Evolutionary conservation across 2,888 invertebrate species (phyloP), one percentile per base, ranked within the genome.

Genomic region (Drosophila limbata): DNA sequence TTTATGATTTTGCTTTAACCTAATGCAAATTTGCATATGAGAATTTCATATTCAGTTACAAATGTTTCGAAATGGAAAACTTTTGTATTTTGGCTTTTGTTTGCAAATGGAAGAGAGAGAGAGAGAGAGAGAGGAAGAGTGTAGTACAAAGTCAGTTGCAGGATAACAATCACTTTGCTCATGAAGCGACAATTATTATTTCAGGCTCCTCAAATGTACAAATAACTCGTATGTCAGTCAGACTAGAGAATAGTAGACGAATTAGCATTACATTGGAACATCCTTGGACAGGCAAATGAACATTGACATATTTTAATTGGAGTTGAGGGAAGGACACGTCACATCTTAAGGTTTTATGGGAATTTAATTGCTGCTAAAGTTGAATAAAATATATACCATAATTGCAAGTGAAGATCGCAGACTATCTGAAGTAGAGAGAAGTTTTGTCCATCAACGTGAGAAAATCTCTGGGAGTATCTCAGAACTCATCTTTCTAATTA

Each of bases 151-250:
- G 63, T 63, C 62, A 64, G 42, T 59, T 33, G 42, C 21, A 53
- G 68, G 62, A 75, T 63, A 65, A 75, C 79, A 79, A 69, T 77
- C 62, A 33, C 39, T 50, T 64, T 51, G 57, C 67, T 42, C 39
- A 53, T 56, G 48, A 51, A 62, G 68, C 70, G 78, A 73, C 69
- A 81, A 81, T 68, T 81, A 78, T 81, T 76, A 72, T 78, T 73
- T 52, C 53, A 59, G 64, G 19, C 19, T 65, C 50, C 59, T 10
- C 60, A 73, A 61, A 48, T 59, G 52, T 42, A 44, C 45, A 42
- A 42, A 45, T 45, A 45, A 39, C 40, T 62, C 53, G 53, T 37
- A 35, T n/a, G n/a, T n/a, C 40, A 21, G 35, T 48, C 10, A 31
- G 47, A 11, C 35, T 17, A 57, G 19, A 50, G 13, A 40, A 31